Evolutionary conservation across 64 coral and sea anemone genomes (phyloP), one percentile per base, ranked within the genome.

Genomic region (Montipora efflorescens): DNA sequence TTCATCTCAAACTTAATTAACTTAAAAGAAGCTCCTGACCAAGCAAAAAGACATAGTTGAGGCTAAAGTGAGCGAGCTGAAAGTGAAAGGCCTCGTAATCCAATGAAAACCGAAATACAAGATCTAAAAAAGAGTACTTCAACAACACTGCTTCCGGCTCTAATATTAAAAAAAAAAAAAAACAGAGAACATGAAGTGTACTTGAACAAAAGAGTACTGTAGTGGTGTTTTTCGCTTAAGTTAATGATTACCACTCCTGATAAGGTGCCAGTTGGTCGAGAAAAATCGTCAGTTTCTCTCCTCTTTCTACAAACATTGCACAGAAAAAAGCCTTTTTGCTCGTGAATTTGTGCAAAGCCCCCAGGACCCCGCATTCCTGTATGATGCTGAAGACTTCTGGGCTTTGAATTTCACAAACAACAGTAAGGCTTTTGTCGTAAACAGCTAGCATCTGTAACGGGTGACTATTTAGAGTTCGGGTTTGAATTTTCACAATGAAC

Each of bases 311-410:
- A 82, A 91, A 96, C 4, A 11, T 94, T 51, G 92, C 92, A 81
- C 74, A 96, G 76, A 94, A 94, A 67, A 91, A 96, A 9, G 68
- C 92, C 48, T 96, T 96, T 70, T 95, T 95, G 74, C 88, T 95
- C 3, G 93, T 95, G 44, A 72, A 72, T 72, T 90, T 86, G 22
- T 69, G 0, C 0, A 91, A 47, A 20, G 49, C 15, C 43, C 93
- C 96, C 59, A 98, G 80, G 36, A 98, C 94, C 6, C 96, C 96
- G 64, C 96, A 98, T 75, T 98, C 91, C 96, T 93, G 93, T 48
- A 95, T 93, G 1, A 98, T 43, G 48, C 87, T 87, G 15, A 95
- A 98, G 62, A 98, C 79, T n/a, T 88, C 94, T 2, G 94, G 93
- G 55, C 94, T 95, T 66, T 93, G 79, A 20, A 98, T 93, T 20